Conservation (phyloP, 2,113 vertebrate genomes). For the Microcebus murinus region DNA sequence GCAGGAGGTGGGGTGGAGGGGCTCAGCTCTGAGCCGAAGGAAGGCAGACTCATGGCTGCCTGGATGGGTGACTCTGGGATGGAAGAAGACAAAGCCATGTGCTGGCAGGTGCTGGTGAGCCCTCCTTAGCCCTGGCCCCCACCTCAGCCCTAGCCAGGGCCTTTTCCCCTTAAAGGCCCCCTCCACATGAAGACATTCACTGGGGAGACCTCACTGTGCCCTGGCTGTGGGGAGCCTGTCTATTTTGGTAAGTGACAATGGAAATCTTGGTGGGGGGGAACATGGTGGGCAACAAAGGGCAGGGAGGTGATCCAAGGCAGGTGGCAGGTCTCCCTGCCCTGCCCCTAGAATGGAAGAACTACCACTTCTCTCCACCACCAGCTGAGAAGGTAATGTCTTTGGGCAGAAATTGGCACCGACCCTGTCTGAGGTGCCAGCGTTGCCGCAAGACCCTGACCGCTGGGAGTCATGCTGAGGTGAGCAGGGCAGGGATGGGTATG, state of each 20-base stretch:
- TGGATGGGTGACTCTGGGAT: not conserved
- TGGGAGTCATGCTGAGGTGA: slow-evolving; percentile 86
- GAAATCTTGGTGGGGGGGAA: not conserved
- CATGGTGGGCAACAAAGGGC: not conserved
- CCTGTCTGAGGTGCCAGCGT: slow-evolving; percentile 86
- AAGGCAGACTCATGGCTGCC: not conserved
- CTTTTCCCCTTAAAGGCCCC: slow-evolving; percentile 68
- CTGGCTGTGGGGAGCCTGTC: slow-evolving; percentile 84
- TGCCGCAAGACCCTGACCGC: slow-evolving; percentile 86
- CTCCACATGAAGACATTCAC: slow-evolving; percentile 81
- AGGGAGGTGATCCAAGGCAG: not conserved
- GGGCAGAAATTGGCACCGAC: slow-evolving; percentile 88
- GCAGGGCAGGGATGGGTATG: not conserved
- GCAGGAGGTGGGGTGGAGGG: not conserved
- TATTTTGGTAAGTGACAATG: slow-evolving; percentile 85
- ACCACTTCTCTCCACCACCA: slow-evolving; percentile 46
- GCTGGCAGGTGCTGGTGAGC: not conserved
- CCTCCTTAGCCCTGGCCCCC: not conserved
- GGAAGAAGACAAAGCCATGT: not conserved
- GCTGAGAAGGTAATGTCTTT: slow-evolving; percentile 84
- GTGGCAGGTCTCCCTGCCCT: not conserved
- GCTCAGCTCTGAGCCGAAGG: not conserved
- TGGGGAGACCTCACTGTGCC: slow-evolving; percentile 85
- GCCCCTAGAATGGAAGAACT: not conserved
- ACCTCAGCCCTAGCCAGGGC: slow-evolving; percentile 32